phyloP scores from a whole-genome alignment of 2,888 invertebrate species.

The Noctua janthina region DNA sequence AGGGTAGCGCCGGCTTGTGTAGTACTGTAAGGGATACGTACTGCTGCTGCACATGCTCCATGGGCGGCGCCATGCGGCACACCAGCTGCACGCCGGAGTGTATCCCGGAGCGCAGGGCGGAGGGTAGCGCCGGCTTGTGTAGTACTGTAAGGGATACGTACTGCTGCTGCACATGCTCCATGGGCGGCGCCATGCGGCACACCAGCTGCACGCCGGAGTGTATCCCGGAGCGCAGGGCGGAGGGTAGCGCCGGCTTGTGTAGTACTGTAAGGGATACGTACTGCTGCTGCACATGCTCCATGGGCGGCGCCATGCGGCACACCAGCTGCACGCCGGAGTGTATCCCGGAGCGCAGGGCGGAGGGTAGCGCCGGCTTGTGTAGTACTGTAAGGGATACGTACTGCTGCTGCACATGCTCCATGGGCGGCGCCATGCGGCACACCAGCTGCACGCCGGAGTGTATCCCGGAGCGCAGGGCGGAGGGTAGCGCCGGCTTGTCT shows the following conservation, averaged over 20 bases:
- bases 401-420: conserved; percentile 78
- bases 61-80: conserved; percentile 94
- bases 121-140: conserved; percentile 92
- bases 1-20: conserved; percentile 92
- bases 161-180: conserved; percentile 78
- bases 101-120: conserved; percentile 91
- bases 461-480: conserved; percentile 91
- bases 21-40: conserved; percentile 13
- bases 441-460: conserved; percentile 92
- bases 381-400: conserved; percentile 13
- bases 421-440: conserved; percentile 94
- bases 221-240: conserved; percentile 91
- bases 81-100: conserved; percentile 92
- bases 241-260: conserved; percentile 92
- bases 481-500: conserved; percentile 92
- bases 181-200: conserved; percentile 94
- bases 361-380: conserved; percentile 92
- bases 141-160: conserved; percentile 13
- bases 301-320: conserved; percentile 94
- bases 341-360: conserved; percentile 91
- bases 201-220: conserved; percentile 92
- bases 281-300: conserved; percentile 78
- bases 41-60: conserved; percentile 78
- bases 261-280: conserved; percentile 13
- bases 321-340: conserved; percentile 92